Percentiles rank a stretch among this genome's conserved stretches.
Conservation (phyloP, 1,140 invertebrate genomes). For the Calephelis nemesis region DNA sequence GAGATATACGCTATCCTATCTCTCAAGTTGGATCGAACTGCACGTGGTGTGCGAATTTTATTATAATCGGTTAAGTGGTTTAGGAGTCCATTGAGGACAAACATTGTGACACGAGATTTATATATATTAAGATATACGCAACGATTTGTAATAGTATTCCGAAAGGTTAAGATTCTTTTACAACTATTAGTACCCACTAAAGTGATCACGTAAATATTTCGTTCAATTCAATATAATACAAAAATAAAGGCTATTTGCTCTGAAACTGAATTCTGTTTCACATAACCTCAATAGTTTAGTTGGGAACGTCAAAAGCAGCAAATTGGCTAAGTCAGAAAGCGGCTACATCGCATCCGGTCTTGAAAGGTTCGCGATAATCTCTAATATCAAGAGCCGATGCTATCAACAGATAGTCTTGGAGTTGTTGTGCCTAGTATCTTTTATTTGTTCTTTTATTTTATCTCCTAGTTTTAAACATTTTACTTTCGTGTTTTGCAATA, state of each 20-base stretch:
- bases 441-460: too few relatives aligned
- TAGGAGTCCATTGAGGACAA: too few relatives aligned
- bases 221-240: not conserved
- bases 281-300: conserved; percentile 30
- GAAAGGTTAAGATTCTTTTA: too few relatives aligned
- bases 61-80: too few relatives aligned
- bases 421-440: not conserved
- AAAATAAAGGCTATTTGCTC: not conserved
- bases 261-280: conserved; percentile 19
- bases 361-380: conserved; percentile 26
- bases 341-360: conserved; percentile 25
- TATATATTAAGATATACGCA: too few relatives aligned
- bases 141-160: too few relatives aligned
- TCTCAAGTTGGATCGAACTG: too few relatives aligned
- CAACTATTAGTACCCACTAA: not conserved
- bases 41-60: too few relatives aligned
- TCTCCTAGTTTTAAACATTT: too few relatives aligned
- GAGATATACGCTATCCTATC: too few relatives aligned
- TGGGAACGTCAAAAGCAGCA: conserved; percentile 29
- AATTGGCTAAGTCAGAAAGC: conserved; percentile 29
- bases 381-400: conserved; percentile 22
- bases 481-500: too few relatives aligned
- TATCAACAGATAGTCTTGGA: conserved; percentile 8
- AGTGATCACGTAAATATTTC: not conserved
- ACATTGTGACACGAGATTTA: too few relatives aligned